Evolutionary conservation across 2,113 vertebrate species (phyloP), one percentile per base, ranked within the genome.

Genomic region (Gulo gulo): DNA sequence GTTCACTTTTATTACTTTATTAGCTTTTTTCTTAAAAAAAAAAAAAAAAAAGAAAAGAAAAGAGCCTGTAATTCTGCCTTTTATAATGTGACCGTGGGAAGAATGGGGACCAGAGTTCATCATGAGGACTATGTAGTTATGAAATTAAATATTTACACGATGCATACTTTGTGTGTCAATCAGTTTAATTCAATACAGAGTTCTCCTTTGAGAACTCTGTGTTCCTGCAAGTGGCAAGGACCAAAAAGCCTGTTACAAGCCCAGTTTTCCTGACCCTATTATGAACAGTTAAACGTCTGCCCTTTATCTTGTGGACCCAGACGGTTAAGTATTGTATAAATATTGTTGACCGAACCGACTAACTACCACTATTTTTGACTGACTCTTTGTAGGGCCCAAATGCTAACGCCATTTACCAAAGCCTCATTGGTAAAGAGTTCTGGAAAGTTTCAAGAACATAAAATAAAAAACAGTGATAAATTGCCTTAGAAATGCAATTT

Each of bases 391-490:
- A 73, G 69, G 39, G 29, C 15, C 12, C 73, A 74, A 86, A 89
- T 23, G 24, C 65, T 94, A 92, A 86, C 39, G 79, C 79, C 52
- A 39, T 89, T 93, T 96, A 74, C 78, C n/a, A 55, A 95, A 94
- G 55, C 2, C 42, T 73, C 14, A 67, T 84, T 47, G 42, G 82
- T 74, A 76, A 82, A 84, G 36, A 45, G 93, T 91, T 97, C 97
- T 97, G 97, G 97, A 95, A 97, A 95, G 18, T 92, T 94, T 97
- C 95, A 97, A 94, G 88, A 69, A 23, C 87, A 80, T 96, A 83
- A 42, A 89, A 74, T 84, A 45, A 96, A 95, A 82, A 86, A 63
- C 47, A 92, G 90, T 95, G 95, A 96, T 83, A 89, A 89, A 95
- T 34, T 81, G 26, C 29, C 39, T 90, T 86, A 86, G 96, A 95